These are phyloP conservation scores for Numenius phaeopus DNA, from an alignment of 2,797 vertebrate genomes.

Conservation along the genomic window DNA sequence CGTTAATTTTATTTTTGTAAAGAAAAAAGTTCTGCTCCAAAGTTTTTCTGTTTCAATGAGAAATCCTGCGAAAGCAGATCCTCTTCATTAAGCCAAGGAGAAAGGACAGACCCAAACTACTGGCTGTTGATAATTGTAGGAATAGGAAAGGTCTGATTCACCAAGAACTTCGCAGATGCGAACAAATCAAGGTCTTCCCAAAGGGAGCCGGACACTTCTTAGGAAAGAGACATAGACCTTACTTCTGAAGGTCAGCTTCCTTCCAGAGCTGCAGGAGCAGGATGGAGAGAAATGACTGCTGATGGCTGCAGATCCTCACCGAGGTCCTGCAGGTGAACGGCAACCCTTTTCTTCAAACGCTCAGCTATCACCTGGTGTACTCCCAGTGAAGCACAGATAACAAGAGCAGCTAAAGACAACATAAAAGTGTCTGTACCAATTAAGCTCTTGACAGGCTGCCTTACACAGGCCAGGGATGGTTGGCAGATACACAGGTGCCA, in stretches of 20 bases:
- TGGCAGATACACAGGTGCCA: neutral
- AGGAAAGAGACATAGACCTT: neutral
- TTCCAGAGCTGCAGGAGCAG: neutral
- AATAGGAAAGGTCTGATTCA: neutral
- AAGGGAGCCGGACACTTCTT: neutral
- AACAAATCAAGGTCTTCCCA: neutral
- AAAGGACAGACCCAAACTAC: neutral
- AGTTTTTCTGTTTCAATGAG: neutral
- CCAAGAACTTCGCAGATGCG: neutral
- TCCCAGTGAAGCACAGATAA: neutral
- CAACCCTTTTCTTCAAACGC: neutral
- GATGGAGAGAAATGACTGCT: neutral
- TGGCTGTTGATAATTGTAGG: rapidly evolving
- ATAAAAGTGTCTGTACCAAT: neutral
- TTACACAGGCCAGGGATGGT: neutral
- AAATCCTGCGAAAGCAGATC: neutral
- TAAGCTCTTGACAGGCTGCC: neutral
- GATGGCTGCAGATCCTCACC: neutral
- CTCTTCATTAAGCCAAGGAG: neutral
- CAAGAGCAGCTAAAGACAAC: neutral
- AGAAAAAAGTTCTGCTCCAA: neutral
- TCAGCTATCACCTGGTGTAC: neutral
- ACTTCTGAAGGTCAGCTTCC: neutral
- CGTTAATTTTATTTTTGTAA: neutral
- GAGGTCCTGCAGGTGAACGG: neutral